Percentiles rank a stretch among this genome's conserved stretches.
phyloP scores from a whole-genome alignment of 1,140 invertebrate genomes.

The Gyrodactylus bullatarudis region DNA sequence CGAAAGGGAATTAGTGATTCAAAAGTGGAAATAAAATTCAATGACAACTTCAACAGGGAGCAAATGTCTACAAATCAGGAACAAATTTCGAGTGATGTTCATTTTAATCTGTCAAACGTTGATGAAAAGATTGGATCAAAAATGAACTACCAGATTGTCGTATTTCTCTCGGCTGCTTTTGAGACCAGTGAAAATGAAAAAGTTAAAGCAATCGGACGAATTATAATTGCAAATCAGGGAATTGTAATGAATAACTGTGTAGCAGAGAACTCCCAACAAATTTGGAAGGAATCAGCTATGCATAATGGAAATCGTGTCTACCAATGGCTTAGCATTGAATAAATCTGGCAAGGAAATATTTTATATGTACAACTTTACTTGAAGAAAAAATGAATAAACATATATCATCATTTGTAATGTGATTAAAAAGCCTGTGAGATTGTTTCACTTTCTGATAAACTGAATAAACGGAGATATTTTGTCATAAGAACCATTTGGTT shows the following conservation, averaged over 20 bases:
- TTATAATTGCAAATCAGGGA: background rate
- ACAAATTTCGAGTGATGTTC: background rate
- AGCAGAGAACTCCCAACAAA: background rate
- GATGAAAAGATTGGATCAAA: background rate
- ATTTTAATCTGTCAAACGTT: background rate
- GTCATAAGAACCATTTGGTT: too few species aligned
- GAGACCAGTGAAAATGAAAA: background rate
- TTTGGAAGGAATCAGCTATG: background rate
- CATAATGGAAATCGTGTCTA: background rate
- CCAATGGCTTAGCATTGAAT: background rate
- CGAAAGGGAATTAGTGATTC: background rate
- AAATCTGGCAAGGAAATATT: too few species aligned
- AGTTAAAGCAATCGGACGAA: background rate
- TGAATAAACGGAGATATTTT: too few species aligned
- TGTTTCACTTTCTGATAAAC: too few species aligned
- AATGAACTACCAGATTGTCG: background rate
- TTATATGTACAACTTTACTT: too few species aligned
- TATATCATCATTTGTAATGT: too few species aligned
- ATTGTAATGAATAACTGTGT: background rate
- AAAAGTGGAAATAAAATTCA: background rate
- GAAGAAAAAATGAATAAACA: too few species aligned
- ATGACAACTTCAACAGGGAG: background rate
- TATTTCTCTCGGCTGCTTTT: background rate
- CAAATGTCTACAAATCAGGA: background rate
- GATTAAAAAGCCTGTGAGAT: too few species aligned